Evolutionary conservation across 1,140 invertebrate genomes (phyloP).

Genomic region (Drosophila ambigua): DNA sequence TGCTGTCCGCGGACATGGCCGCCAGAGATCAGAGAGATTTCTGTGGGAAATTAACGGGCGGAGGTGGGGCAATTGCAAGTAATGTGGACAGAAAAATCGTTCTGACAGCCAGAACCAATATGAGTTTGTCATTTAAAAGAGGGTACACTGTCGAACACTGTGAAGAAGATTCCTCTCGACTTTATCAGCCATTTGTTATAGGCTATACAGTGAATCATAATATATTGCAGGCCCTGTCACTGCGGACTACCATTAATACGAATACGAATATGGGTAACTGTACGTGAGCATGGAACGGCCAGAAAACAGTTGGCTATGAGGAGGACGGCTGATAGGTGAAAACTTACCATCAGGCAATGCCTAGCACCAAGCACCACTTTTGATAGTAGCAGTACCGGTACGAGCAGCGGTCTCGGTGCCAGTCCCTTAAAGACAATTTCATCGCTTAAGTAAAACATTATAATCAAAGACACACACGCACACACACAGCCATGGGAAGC

Average conservation of each 20-base stretch:
- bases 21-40: constrained; percentile 42
- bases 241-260: constrained; percentile 2
- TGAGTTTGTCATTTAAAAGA: not conserved
- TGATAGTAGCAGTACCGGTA: constrained; percentile 31
- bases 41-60: constrained; percentile 45
- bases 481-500: constrained; percentile 14
- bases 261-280: constrained; percentile 15
- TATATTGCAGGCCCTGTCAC: constrained; percentile 3
- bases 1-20: constrained; percentile 38
- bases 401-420: constrained; percentile 9
- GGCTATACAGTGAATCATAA: constrained; percentile 8
- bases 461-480: constrained; percentile 20
- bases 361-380: constrained; percentile 26
- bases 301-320: constrained; percentile 50
- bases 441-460: constrained; percentile 47
- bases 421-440: constrained; percentile 36
- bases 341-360: constrained; percentile 34
- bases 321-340: constrained; percentile 16
- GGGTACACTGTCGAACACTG: too few species aligned
- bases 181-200: too few species aligned
- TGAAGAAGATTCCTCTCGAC: not conserved
- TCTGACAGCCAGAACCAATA: constrained; percentile 23
- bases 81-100: constrained; percentile 54
- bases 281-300: constrained; percentile 7
- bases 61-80: constrained; percentile 41